phyloP scores from a whole-genome alignment of 2,113 vertebrate species.

The Cheilinus undulatus region DNA sequence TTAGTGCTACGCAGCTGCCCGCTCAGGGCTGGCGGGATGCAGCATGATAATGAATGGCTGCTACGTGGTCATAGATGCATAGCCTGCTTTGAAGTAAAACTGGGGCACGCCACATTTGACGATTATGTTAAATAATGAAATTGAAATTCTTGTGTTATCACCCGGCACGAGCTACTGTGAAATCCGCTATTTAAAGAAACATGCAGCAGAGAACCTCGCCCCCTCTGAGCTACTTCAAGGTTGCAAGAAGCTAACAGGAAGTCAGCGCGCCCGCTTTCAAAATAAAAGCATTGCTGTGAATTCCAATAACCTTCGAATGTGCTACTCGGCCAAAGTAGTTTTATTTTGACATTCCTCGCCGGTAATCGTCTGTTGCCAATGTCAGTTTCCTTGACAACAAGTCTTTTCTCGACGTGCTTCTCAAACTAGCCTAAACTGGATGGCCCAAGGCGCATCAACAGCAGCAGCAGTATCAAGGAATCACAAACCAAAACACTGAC shows the following conservation, averaged over 20 bases:
- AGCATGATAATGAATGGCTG: conserved; percentile 47
- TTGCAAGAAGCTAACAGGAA: conserved; percentile 9
- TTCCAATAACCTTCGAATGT: accelerated
- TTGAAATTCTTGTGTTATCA: background rate
- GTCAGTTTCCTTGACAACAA: conserved; percentile 15
- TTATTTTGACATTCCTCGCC: conserved; percentile 48
- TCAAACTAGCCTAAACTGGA: conserved; percentile 84
- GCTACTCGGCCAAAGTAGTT: accelerated
- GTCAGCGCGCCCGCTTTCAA: background rate
- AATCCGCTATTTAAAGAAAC: conserved; percentile 17
- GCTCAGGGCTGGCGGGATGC: conserved; percentile 62
- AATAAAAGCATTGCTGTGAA: conserved; percentile 36
- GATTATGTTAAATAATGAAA: background rate
- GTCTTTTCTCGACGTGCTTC: conserved; percentile 34
- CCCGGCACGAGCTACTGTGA: background rate
- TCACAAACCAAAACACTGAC: conserved; percentile 20
- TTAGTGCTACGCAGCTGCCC: conserved; percentile 56
- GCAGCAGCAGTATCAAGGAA: conserved; percentile 2
- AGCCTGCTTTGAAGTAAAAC: background rate
- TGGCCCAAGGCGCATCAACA: conserved; percentile 65
- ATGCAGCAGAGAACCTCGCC: conserved; percentile 59
- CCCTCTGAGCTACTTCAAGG: conserved; percentile 37
- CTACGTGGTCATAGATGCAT: background rate
- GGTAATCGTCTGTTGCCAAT: background rate
- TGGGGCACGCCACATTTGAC: background rate